phyloP scores from a whole-genome alignment of 2,797 vertebrate genomes.

The Brachymystax lenok region DNA sequence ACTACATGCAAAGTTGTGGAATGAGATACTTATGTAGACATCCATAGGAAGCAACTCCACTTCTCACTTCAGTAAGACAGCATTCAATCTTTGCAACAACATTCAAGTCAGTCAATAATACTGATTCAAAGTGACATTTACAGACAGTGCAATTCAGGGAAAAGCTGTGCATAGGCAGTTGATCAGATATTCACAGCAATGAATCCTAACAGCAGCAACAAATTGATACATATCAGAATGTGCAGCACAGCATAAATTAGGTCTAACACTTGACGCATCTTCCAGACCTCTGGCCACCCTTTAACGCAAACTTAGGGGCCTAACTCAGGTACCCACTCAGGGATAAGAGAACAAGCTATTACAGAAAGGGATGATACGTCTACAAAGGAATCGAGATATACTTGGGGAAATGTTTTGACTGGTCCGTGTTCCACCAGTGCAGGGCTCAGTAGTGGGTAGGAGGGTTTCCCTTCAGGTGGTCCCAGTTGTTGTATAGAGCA shows the following conservation, averaged over 20 bases:
- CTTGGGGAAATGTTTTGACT: neutral
- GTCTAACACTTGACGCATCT: neutral
- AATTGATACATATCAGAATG: neutral
- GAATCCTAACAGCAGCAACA: neutral
- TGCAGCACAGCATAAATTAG: neutral
- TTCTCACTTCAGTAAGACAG: neutral
- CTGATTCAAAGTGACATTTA: neutral
- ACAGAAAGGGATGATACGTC: neutral
- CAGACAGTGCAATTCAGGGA: neutral
- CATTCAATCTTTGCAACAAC: neutral
- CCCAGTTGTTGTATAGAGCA: conserved; percentile 84
- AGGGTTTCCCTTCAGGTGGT: conserved; percentile 78
- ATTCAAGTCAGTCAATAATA: neutral
- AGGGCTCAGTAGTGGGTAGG: conserved; percentile 72
- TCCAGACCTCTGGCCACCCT: neutral
- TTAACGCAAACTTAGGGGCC: neutral
- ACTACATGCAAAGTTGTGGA: neutral
- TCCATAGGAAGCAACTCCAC: neutral
- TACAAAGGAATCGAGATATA: neutral
- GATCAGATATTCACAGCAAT: neutral
- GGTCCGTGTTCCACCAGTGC: neutral
- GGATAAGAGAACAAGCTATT: neutral
- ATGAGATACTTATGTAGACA: neutral
- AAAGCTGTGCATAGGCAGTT: neutral
- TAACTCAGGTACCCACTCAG: neutral